These are phyloP conservation scores for Piaya cayana DNA, from an alignment of 2,113 vertebrate species.

Conservation along the genomic window DNA sequence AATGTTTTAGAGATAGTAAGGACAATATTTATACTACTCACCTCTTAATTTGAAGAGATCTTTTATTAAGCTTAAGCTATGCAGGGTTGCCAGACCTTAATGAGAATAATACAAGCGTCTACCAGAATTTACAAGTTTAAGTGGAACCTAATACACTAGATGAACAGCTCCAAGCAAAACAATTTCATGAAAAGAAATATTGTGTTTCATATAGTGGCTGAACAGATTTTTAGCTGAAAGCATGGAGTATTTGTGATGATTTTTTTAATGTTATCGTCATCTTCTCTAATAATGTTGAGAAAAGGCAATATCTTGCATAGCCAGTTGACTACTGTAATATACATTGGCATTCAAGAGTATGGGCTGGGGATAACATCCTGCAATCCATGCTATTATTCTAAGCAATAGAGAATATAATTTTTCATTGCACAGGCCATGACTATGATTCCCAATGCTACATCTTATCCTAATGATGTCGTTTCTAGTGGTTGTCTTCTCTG, in stretches of 20 bases:
- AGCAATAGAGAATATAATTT: neutral
- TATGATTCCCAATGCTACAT: neutral
- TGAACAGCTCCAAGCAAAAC: slow-evolving; percentile 40
- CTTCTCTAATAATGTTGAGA: slow-evolving; percentile 12
- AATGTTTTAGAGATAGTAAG: neutral
- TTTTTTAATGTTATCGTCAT: slow-evolving; percentile 46
- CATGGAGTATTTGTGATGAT: neutral
- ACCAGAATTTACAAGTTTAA: slow-evolving; percentile 45
- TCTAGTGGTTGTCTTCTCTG: neutral
- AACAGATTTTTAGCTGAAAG: slow-evolving; percentile 53
- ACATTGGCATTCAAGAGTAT: neutral
- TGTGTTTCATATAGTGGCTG: neutral
- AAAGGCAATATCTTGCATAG: slow-evolving; percentile 25
- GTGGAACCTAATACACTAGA: slow-evolving; percentile 24
- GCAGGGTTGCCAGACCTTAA: neutral
- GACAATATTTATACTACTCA: slow-evolving; percentile 12
- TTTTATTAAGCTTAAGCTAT: slow-evolving; percentile 21
- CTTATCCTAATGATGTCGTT: neutral
- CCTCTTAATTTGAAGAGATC: neutral
- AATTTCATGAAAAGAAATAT: slow-evolving; percentile 28
- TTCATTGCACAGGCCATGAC: neutral
- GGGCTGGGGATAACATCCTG: neutral
- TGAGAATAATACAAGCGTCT: slow-evolving; percentile 29
- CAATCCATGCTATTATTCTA: slow-evolving; percentile 15
- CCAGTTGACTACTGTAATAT: slow-evolving; percentile 17